Evolutionary conservation across 1,140 invertebrate species (phyloP).

Genomic region (Ceratina calcarata): DNA sequence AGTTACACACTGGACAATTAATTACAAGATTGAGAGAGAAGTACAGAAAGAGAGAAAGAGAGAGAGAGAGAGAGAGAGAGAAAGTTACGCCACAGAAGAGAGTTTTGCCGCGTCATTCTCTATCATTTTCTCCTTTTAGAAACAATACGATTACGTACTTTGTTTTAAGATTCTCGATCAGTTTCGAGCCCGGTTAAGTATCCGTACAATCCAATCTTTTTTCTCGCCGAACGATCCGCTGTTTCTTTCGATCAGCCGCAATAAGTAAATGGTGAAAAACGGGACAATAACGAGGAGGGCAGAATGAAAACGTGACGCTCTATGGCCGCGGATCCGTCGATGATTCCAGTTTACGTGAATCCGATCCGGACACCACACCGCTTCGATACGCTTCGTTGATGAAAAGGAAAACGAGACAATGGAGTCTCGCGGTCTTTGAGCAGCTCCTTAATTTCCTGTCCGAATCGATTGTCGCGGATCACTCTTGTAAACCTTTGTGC

Average conservation of each 20-base stretch:
- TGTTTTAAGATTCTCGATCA: not conserved
- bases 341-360: slow-evolving; percentile 33
- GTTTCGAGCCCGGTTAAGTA: not conserved
- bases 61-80: not conserved
- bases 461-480: slow-evolving; percentile 60
- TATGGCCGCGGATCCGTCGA: slow-evolving; percentile 16
- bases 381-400: slow-evolving; percentile 51
- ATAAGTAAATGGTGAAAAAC: slow-evolving; percentile 23
- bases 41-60: not conserved
- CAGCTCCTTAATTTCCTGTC: slow-evolving; percentile 67
- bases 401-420: slow-evolving; percentile 50
- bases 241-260: not conserved
- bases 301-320: slow-evolving; percentile 30
- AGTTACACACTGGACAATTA: slow-evolving; percentile 36
- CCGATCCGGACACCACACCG: not conserved
- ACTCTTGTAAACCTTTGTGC: slow-evolving; percentile 56
- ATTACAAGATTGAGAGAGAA: not conserved
- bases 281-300: slow-evolving; percentile 29
- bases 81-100: not conserved
- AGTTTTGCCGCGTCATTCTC: slow-evolving; percentile 4
- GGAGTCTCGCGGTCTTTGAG: slow-evolving; percentile 47
- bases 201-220: too few relatives aligned
- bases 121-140: not conserved
- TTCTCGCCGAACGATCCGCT: not conserved
- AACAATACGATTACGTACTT: not conserved